Evolutionary conservation across 2,888 invertebrate genomes (phyloP).

Genomic region (Pandemis corylana): DNA sequence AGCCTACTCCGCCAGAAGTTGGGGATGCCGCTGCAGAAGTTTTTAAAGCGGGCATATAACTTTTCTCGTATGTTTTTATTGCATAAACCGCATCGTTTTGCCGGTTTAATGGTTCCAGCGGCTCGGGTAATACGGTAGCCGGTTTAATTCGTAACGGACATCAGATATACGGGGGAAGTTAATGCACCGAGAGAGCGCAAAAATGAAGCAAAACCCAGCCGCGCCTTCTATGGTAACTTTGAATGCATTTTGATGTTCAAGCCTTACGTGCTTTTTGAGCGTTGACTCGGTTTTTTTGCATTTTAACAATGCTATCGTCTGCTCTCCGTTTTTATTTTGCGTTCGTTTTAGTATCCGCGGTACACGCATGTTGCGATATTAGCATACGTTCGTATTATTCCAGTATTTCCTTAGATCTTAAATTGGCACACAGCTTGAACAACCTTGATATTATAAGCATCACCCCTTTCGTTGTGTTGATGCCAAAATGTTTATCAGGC

Average conservation of each 20-base stretch:
- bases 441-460: constrained; percentile 5
- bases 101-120: constrained; percentile 37
- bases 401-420: neutral
- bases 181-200: constrained; percentile 48
- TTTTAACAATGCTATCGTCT: constrained; percentile 38
- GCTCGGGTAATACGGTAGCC: constrained; percentile 56
- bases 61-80: constrained; percentile 40
- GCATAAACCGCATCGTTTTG: constrained; percentile 45
- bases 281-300: constrained; percentile 29
- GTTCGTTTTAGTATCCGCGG: constrained; percentile 13
- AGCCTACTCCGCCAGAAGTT: constrained; percentile 27
- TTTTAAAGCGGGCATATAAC: constrained; percentile 36
- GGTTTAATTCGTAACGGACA: constrained; percentile 59
- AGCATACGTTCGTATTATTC: constrained; percentile 21
- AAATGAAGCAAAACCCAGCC: constrained; percentile 48
- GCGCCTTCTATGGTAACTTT: constrained; percentile 39
- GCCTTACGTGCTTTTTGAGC: constrained; percentile 38
- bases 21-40: constrained; percentile 28
- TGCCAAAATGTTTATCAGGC: constrained; percentile 30
- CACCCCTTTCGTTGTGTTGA: constrained; percentile 12
- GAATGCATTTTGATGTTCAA: constrained; percentile 39
- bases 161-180: constrained; percentile 46
- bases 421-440: constrained; percentile 11
- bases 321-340: constrained; percentile 16
- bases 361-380: constrained; percentile 25